Percentiles rank a stretch among this genome's conserved stretches.
Evolutionary conservation across 1,140 invertebrate genomes (phyloP).

Genomic region (Octopus sinensis): DNA sequence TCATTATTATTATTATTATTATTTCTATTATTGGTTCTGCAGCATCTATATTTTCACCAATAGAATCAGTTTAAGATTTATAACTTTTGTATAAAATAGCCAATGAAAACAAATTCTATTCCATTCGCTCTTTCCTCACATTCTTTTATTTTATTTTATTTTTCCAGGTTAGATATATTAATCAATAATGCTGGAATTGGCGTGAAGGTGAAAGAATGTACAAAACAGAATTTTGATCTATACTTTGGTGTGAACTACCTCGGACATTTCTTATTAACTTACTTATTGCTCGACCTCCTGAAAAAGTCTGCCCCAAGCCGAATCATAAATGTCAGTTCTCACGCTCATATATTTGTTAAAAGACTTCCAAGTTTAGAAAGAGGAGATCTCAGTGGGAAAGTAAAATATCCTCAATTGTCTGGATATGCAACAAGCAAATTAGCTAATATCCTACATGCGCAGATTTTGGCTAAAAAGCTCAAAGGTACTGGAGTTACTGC

Average conservation of each 20-base stretch:
- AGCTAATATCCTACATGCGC: slow-evolving; percentile 81
- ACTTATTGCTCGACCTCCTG: slow-evolving; percentile 43
- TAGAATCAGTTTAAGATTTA: too few relatives aligned
- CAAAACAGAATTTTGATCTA: slow-evolving; percentile 40
- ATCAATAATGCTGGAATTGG: slow-evolving; percentile 44
- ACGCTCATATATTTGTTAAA: slow-evolving; percentile 51
- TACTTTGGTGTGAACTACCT: slow-evolving; percentile 42
- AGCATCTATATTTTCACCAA: too few relatives aligned
- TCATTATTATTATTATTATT: too few relatives aligned
- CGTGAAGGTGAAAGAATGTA: slow-evolving; percentile 29
- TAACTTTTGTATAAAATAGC: too few relatives aligned
- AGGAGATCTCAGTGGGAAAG: slow-evolving; percentile 67
- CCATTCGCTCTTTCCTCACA: neutral
- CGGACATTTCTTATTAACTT: slow-evolving; percentile 50
- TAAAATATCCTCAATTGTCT: slow-evolving; percentile 22
- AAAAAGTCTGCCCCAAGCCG: slow-evolving; percentile 48
- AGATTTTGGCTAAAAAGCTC: slow-evolving; percentile 74
- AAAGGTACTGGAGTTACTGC: slow-evolving; percentile 64
- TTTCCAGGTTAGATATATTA: slow-evolving; percentile 43
- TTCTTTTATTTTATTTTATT: slow-evolving; percentile 13
- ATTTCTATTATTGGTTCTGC: too few relatives aligned
- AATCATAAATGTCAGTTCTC: slow-evolving; percentile 36
- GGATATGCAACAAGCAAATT: slow-evolving; percentile 83
- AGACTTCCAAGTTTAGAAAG: slow-evolving; percentile 66
- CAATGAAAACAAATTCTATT: too few relatives aligned